phyloP scores from a whole-genome alignment of 2,888 invertebrate species.

The Himalopsyche anomala region DNA sequence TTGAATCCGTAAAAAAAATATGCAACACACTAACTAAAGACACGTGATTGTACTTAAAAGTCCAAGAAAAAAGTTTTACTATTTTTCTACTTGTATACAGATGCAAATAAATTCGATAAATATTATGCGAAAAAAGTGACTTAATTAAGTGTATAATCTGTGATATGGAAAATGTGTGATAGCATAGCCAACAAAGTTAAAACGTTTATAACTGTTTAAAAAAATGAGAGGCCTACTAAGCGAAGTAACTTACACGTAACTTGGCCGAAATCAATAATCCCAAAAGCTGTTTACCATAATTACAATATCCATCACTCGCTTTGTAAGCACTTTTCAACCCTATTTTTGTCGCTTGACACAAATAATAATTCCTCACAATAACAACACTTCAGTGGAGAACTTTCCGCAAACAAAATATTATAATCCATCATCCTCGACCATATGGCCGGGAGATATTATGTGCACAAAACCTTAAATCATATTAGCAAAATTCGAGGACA shows the following conservation, averaged over 20 bases:
- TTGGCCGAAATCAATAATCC: constrained; percentile 52
- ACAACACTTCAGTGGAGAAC: constrained; percentile 51
- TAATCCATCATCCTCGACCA: constrained; percentile 62
- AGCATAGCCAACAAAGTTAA: too few relatives aligned
- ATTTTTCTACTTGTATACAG: too few relatives aligned
- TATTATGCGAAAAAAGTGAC: too few relatives aligned
- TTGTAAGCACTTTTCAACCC: constrained; percentile 48
- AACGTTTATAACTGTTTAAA: too few relatives aligned
- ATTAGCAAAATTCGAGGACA: constrained; percentile 52
- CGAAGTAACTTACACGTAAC: constrained; percentile 28
- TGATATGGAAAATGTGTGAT: too few relatives aligned
- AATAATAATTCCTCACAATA: constrained; percentile 45
- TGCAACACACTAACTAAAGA: too few relatives aligned
- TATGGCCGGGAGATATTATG: constrained; percentile 51
- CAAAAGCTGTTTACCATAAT: constrained; percentile 51
- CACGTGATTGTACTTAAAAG: too few relatives aligned
- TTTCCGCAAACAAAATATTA: constrained; percentile 54
- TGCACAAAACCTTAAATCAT: constrained; percentile 46
- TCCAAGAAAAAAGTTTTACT: too few relatives aligned
- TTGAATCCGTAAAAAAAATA: too few relatives aligned
- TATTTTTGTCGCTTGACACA: constrained; percentile 50
- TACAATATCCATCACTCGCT: constrained; percentile 53
- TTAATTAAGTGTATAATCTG: too few relatives aligned
- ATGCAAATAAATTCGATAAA: too few relatives aligned
- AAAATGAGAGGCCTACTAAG: neutral